phyloP scores from a whole-genome alignment of 2,113 vertebrate genomes.

The Takifugu flavidus region DNA sequence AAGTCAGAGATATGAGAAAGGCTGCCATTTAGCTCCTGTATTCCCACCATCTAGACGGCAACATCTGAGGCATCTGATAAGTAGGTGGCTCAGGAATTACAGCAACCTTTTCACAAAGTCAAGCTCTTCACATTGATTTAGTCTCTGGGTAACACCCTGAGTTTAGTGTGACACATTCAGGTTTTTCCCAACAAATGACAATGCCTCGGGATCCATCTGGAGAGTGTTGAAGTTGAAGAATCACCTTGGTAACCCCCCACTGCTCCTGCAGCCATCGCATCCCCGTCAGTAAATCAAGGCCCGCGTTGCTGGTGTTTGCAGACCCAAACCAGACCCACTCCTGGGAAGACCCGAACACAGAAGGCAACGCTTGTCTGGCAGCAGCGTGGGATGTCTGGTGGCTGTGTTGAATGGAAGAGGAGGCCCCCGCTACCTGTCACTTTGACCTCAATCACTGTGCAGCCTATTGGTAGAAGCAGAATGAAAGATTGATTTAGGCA shows the following conservation, averaged over 20 bases:
- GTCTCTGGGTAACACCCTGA: constrained; percentile 57
- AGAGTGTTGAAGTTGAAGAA: constrained; percentile 60
- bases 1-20: constrained; percentile 48
- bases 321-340: constrained; percentile 30
- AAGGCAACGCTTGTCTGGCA: constrained; percentile 16
- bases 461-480: constrained; percentile 54
- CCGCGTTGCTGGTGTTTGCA: constrained; percentile 37
- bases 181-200: constrained; percentile 60
- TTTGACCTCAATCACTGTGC: constrained; percentile 71
- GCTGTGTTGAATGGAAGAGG: background rate
- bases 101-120: constrained; percentile 63
- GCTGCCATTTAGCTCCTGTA: constrained; percentile 45
- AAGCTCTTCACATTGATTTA: constrained; percentile 61
- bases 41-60: constrained; percentile 35
- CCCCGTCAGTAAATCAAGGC: constrained; percentile 40
- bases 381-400: constrained; percentile 21
- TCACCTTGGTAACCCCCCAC: constrained; percentile 58
- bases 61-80: constrained; percentile 52
- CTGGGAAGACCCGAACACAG: constrained; percentile 14
- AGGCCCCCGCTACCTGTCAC: constrained; percentile 37
- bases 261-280: constrained; percentile 37
- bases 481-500: constrained; percentile 65
- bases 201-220: constrained; percentile 45
- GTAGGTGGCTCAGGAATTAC: constrained; percentile 54
- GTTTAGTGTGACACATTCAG: constrained; percentile 37